Evolutionary conservation across 2,113 vertebrate species (phyloP), one percentile per base, ranked within the genome.

Genomic region (Megaleporinus macrocephalus): DNA sequence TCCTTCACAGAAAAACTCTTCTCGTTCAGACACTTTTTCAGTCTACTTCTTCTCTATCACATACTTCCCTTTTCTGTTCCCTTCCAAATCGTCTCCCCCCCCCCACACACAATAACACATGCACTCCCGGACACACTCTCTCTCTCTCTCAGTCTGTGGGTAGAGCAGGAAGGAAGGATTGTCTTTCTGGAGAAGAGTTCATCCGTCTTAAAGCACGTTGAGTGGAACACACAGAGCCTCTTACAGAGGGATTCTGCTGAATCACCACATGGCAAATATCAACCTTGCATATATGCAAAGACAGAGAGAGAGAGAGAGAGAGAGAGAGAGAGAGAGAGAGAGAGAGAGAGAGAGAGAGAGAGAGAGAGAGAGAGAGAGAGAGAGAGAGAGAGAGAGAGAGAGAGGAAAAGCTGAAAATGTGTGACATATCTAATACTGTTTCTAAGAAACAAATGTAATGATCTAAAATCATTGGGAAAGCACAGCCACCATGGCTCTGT

Each of bases 191-290:
- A 83, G 79, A 71, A 33, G 65, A 68, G 65, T 68, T 68, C 65
- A 68, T 36, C 33, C 73, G 76, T 55, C 51, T 53, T 24, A 13
- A n/a, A 74, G 30, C 68, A 73, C 68, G 61, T 33, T 57, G 63
- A 27, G 86, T 78, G 86, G 29, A 27, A 82, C 73, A 86, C 79
- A 74, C 53, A 55, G 20, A 55, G 86, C 88, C 75, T 76, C 86
- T 90, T 87, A 84, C 82, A 87, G 82, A 89, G 81, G 86, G 78
- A 83, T 90, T 91, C 86, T 91, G 92, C 92, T 92, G 93, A 92
- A 93, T 92, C 91, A 93, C 89, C 87, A 87, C 86, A 59, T 36
- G 15, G 59, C 59, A 36, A 73, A 18, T 51, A 66, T 70, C 53
- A 77, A 36, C 36, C 72, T 36, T 41, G 65, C 65, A 20, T 69